phyloP scores from a whole-genome alignment of 2,888 invertebrate genomes.

The Argyresthia albistria region DNA sequence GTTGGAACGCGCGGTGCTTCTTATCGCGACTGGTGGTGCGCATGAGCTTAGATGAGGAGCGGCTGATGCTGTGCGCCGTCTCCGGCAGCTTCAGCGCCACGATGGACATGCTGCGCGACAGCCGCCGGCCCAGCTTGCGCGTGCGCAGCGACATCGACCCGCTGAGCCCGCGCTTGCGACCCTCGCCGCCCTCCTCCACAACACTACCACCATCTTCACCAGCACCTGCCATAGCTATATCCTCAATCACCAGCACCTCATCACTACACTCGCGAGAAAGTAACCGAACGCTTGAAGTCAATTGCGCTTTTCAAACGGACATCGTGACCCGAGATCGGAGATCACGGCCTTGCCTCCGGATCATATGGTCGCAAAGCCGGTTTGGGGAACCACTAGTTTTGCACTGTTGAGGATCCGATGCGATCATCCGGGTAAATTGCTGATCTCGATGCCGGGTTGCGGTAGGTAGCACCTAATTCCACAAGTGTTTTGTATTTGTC shows the following conservation, averaged over 20 bases:
- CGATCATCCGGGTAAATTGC: not conserved
- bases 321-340: conserved; percentile 46
- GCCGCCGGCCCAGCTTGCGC: conserved; percentile 62
- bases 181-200: conserved; percentile 29
- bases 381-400: conserved; percentile 18
- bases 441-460: conserved; percentile 10
- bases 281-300: conserved; percentile 22
- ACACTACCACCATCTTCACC: conserved; percentile 44
- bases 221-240: conserved; percentile 20
- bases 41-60: conserved; percentile 72
- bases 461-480: conserved; percentile 22
- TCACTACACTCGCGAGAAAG: not conserved
- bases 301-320: conserved; percentile 46
- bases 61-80: conserved; percentile 73
- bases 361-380: conserved; percentile 59
- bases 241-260: not conserved
- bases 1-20: conserved; percentile 71
- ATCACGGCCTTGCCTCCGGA: conserved; percentile 31
- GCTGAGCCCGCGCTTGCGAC: conserved; percentile 50
- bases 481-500: conserved; percentile 43
- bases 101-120: conserved; percentile 70
- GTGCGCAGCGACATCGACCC: conserved; percentile 65
- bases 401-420: not conserved
- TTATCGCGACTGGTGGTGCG: conserved; percentile 70
- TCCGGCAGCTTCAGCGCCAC: conserved; percentile 69